Evolutionary conservation across 2,888 invertebrate species (phyloP).

Genomic region (Achlya flavicornis): DNA sequence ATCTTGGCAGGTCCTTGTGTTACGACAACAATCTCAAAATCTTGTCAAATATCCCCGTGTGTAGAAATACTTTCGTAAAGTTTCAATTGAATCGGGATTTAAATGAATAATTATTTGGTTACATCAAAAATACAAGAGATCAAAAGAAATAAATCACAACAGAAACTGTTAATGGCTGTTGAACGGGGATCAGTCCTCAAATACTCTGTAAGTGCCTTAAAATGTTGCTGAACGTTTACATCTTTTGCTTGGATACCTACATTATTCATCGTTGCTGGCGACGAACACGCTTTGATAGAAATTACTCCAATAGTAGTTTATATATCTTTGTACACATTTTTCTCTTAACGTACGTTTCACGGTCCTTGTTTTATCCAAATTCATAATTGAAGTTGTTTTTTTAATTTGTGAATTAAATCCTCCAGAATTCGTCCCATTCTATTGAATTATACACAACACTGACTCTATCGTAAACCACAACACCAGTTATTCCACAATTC

Average conservation of each 20-base stretch:
- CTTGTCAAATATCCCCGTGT: not conserved
- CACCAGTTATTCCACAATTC: not conserved
- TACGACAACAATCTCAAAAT: not conserved
- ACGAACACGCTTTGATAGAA: not conserved
- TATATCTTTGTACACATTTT: no score
- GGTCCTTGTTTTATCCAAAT: no score
- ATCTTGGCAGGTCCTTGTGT: not conserved
- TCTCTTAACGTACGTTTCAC: no score
- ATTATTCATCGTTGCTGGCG: not conserved
- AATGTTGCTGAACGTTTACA: conserved; percentile 24
- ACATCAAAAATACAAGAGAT: conserved; percentile 14
- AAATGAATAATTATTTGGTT: conserved; percentile 1
- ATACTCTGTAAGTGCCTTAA: conserved; percentile 28
- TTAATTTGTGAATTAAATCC: no score
- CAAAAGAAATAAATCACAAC: conserved; percentile 29
- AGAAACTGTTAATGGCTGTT: conserved; percentile 37
- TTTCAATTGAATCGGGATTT: not conserved
- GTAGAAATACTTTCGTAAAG: not conserved
- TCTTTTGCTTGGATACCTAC: not conserved
- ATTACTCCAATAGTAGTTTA: not conserved
- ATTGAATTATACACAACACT: no score
- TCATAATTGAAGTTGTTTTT: no score
- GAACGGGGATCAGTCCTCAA: conserved; percentile 55
- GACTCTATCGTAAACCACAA: not conserved
- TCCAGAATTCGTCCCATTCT: no score